phyloP scores from a whole-genome alignment of 1,140 invertebrate genomes.

The Pteromalus puparum region DNA sequence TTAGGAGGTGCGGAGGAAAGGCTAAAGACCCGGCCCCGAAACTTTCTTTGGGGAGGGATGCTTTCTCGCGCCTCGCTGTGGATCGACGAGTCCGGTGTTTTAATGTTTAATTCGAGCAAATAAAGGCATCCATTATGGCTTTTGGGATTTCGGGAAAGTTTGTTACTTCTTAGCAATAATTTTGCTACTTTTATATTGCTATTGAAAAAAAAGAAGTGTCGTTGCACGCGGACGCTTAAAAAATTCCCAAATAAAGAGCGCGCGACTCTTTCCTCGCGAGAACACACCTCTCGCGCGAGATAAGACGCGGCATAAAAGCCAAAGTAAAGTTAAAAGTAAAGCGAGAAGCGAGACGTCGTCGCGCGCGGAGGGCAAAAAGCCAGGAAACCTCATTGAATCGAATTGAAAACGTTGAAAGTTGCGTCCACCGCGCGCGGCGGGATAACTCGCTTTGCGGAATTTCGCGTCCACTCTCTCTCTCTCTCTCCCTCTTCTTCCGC shows the following conservation, averaged over 20 bases:
- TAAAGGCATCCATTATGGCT: neutral
- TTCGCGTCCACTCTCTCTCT: conserved; percentile 26
- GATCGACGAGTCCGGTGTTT: neutral
- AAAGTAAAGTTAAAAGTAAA: conserved; percentile 28
- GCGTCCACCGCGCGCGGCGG: neutral
- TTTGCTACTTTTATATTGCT: no score
- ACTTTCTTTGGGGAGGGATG: conserved; percentile 23
- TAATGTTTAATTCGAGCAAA: neutral
- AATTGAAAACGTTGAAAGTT: conserved; percentile 49
- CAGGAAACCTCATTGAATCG: conserved; percentile 44
- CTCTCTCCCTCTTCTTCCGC: neutral
- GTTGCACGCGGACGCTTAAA: neutral
- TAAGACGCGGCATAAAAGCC: conserved; percentile 13
- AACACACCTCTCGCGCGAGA: conserved; percentile 1
- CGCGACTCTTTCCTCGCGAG: neutral
- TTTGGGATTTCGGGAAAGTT: neutral
- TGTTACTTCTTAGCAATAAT: no score
- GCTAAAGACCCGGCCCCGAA: neutral
- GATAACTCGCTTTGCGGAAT: conserved; percentile 23
- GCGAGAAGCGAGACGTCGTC: conserved; percentile 17
- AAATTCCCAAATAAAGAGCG: conserved; percentile 25
- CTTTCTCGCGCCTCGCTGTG: neutral
- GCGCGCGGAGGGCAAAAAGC: conserved; percentile 1
- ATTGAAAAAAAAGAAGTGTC: no score
- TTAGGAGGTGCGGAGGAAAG: conserved; percentile 14